These are phyloP conservation scores for Hippolais icterina DNA, from an alignment of 2,113 vertebrate species.

Conservation along the genomic window DNA sequence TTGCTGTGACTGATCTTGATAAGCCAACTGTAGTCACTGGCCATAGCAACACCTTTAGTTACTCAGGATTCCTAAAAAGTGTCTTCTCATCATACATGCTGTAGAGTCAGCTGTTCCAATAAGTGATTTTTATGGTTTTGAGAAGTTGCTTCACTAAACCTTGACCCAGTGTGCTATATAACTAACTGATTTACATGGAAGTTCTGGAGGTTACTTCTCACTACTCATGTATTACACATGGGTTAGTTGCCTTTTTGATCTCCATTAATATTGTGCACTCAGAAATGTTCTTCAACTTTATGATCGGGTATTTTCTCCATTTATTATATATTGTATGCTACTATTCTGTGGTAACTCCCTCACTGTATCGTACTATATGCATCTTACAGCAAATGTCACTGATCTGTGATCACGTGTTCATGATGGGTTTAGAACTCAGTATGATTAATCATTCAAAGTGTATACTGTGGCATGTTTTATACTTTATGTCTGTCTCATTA, in stretches of 20 bases:
- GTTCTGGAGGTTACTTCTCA: slow-evolving; percentile 52
- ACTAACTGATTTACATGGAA: slow-evolving; percentile 63
- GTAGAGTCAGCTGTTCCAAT: slow-evolving; percentile 26
- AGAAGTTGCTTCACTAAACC: slow-evolving; percentile 49
- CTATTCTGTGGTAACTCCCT: not conserved
- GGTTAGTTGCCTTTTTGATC: slow-evolving; percentile 57
- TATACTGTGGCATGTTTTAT: not conserved
- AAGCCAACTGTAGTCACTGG: not conserved
- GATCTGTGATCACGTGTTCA: not conserved
- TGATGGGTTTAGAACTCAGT: not conserved
- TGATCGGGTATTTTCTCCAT: not conserved
- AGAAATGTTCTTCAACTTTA: slow-evolving; percentile 33
- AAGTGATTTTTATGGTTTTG: slow-evolving; percentile 39
- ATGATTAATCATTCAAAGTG: not conserved
- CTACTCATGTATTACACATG: slow-evolving; percentile 53
- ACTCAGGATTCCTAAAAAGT: not conserved
- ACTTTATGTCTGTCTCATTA: not conserved
- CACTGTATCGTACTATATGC: not conserved
- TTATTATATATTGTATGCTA: not conserved
- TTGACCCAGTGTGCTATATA: slow-evolving; percentile 44
- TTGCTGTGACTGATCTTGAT: not conserved
- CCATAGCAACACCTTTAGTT: slow-evolving; percentile 7
- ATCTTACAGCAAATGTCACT: not conserved
- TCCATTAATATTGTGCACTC: slow-evolving; percentile 49
- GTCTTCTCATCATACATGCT: not conserved